phyloP scores from a whole-genome alignment of 2,113 vertebrate species.

The Oreochromis spilurus region DNA sequence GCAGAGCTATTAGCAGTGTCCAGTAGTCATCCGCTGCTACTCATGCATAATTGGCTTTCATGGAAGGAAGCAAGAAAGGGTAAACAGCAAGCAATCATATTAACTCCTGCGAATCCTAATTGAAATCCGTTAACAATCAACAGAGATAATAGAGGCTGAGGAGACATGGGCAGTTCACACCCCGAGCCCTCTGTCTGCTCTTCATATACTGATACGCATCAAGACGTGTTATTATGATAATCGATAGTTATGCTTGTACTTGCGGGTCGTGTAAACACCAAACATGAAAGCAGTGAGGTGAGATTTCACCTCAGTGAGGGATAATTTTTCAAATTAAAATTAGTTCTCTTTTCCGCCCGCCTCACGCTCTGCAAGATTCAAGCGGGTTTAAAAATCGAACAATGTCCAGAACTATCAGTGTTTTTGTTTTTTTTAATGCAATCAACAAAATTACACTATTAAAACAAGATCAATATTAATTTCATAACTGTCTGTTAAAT shows the following conservation, averaged over 20 bases:
- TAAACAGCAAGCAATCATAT: conserved; percentile 68
- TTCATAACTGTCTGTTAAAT: background rate
- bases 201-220: background rate
- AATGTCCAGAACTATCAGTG: background rate
- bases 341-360: background rate
- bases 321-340: background rate
- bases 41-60: conserved; percentile 65
- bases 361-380: background rate
- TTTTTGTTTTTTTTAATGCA: background rate
- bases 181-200: background rate
- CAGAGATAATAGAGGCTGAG: conserved; percentile 30
- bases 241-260: conserved; percentile 14
- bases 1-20: conserved; percentile 65
- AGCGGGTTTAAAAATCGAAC: background rate
- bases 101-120: conserved; percentile 63
- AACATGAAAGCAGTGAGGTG: background rate
- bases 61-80: conserved; percentile 57
- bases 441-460: background rate
- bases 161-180: conserved; percentile 15
- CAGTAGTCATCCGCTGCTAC: conserved; percentile 54
- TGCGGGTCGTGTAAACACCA: background rate
- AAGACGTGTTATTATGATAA: conserved; percentile 21
- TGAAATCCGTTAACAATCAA: conserved; percentile 66
- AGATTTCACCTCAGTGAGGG: background rate
- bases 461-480: background rate